Percentiles rank a stretch among this genome's conserved stretches.
Evolutionary conservation across 2,888 invertebrate species (phyloP).

Genomic region (Cataglyphis altisquamis): DNA sequence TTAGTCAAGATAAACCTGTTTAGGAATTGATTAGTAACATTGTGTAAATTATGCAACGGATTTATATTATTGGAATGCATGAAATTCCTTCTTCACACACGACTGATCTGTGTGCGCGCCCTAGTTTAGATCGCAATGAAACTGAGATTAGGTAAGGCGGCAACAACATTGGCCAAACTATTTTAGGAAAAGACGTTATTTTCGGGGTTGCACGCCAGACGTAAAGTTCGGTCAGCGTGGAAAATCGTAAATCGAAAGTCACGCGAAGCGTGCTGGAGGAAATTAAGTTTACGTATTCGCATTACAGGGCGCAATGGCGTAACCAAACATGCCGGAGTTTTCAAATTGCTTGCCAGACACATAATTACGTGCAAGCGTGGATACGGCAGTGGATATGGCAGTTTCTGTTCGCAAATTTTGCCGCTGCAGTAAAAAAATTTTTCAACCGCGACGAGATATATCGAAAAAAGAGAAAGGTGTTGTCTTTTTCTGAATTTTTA

Average conservation of each 20-base stretch:
- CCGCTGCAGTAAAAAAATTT: neutral
- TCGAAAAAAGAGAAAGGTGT: neutral
- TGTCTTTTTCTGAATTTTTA: neutral
- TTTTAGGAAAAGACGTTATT: slow-evolving; percentile 55
- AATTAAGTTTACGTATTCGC: slow-evolving; percentile 59
- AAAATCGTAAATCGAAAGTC: slow-evolving; percentile 71
- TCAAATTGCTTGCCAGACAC: slow-evolving; percentile 7
- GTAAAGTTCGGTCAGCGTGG: slow-evolving; percentile 68
- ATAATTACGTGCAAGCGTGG: slow-evolving; percentile 17
- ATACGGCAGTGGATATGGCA: neutral
- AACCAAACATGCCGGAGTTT: neutral
- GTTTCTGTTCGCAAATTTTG: neutral
- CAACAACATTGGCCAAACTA: slow-evolving; percentile 47
- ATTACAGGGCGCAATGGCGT: slow-evolving; percentile 41
- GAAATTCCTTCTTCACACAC: slow-evolving; percentile 38
- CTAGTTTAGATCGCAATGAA: slow-evolving; percentile 7
- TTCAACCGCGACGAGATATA: neutral
- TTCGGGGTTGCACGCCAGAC: slow-evolving; percentile 42
- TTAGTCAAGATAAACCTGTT: neutral
- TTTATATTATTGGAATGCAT: slow-evolving; percentile 8
- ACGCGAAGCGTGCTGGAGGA: slow-evolving; percentile 60
- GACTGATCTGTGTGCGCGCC: slow-evolving; percentile 4
- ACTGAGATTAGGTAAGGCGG: slow-evolving; percentile 26
- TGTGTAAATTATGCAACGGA: neutral
- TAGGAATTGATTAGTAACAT: neutral